Evolutionary conservation across 2,888 invertebrate species (phyloP), one percentile per base, ranked within the genome.

Genomic region (Zeuzera pyrina): DNA sequence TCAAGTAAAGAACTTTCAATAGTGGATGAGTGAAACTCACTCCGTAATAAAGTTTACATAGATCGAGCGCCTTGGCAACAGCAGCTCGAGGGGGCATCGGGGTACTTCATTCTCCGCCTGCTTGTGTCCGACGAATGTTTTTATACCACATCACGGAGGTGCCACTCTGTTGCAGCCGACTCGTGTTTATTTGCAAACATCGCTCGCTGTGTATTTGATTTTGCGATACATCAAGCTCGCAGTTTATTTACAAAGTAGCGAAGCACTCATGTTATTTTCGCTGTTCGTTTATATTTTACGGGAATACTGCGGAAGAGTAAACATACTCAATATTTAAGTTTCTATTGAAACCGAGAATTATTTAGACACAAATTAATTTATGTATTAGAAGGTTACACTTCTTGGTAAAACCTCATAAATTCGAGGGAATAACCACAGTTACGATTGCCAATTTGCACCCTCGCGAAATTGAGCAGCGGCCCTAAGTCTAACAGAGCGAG

Each of bases 41-140:
- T 64, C 63, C 50, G 66, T 78, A 79, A 78, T 78, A 79, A 78
- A 78, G 76, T 81, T 78, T 78, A 76, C 76, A 76, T 65, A 73
- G 70, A 73, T 70, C 66, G 52, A 58, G 56, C 58, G 52, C 54
- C 72, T 74, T 67, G 63, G 65, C 54, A 60, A 63, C 57, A 61
- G 60, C 56, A 44, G 42, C 36, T 46, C 51, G 49, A 43, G 1
- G 15, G 56, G 46, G 70, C 53, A 57, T 69, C 64, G 54, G 55
- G 62, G 69, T 69, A 61, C 65, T 57, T 24, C 34, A 19, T 15
- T 12, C 52, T 50, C 57, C 49, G 47, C 50, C 49, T 52, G 51
- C 64, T 60, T 64, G 64, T 57, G 64, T 61, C 66, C 67, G 51
- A 49, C 53, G 47, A 62, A 60, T 77, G 73, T 76, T 79, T 77